Evolutionary conservation across 2,113 vertebrate genomes (phyloP), one percentile per base, ranked within the genome.

Genomic region (Meleagris gallopavo): DNA sequence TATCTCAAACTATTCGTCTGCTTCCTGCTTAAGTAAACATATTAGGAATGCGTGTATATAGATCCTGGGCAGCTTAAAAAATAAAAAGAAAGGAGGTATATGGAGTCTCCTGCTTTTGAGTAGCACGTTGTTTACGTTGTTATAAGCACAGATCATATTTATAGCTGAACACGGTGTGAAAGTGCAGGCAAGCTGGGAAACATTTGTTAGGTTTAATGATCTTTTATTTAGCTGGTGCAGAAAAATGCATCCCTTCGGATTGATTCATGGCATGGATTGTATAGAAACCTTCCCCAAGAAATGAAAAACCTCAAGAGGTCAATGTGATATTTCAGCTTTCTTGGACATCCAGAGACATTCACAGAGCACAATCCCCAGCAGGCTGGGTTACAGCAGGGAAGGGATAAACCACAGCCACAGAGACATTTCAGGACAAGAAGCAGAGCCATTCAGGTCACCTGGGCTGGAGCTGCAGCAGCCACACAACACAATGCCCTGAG

Each of bases 1-100:
- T 95, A 96, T 97, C 95, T 96, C 90, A 83, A 95, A 90, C 86
- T 95, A 88, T 93, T 95, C 10, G 61, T 86, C 91, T 95, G 84
- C 91, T 97, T 97, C 95, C 95, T 95, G 90, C 86, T 96, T 94
- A 96, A 95, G 65, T 97, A 96, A 97, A 97, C 84, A 80, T 46
- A 93, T 96, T 95, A 96, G 89, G 89, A 88, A 87, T 84, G 86
- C 65, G 54, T 91, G 73, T 90, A 86, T 95, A 81, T 90, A 86
- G 92, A 94, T 95, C 90, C 88, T 67, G 72, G 84, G 76, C 81
- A 92, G 93, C 87, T 95, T 83, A 69, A 90, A 97, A 78, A 96
- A 88, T 88, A 71, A 95, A 64, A 81, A 89, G 70, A 93, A 50
- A 24, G 78, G 57, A 95, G 88, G 72, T 93, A 85, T 83, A 75